Percentiles rank a stretch among this genome's conserved stretches.
phyloP scores from a whole-genome alignment of 2,797 vertebrate species.

The Fratercula arctica region DNA sequence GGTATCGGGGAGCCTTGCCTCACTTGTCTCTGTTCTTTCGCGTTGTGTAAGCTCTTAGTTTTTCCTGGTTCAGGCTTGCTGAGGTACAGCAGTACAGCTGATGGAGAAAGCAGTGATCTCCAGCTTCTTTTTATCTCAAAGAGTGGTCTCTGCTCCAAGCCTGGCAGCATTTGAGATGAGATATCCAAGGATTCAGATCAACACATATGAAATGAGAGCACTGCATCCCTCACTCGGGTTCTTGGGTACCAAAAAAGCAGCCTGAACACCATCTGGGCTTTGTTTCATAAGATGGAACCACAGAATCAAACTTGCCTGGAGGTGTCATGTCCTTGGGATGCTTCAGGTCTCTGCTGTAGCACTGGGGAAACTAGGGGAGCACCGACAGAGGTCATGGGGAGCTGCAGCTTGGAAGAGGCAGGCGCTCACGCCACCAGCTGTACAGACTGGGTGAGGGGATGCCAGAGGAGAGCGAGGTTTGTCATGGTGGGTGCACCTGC shows the following conservation, averaged over 20 bases:
- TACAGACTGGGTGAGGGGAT: neutral
- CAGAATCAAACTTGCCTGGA: neutral
- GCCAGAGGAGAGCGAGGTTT: neutral
- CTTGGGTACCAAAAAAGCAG: neutral
- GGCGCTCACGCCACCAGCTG: neutral
- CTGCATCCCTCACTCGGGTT: neutral
- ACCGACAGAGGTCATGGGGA: neutral
- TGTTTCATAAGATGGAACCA: neutral
- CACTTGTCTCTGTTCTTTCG: neutral
- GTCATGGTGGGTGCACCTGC: neutral
- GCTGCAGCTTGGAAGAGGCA: neutral
- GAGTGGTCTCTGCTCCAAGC: neutral
- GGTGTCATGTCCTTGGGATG: neutral
- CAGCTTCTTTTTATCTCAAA: neutral
- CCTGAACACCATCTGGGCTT: neutral
- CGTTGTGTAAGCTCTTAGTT: neutral
- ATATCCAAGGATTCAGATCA: neutral
- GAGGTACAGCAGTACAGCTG: neutral
- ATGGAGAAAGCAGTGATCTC: neutral
- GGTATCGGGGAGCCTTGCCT: neutral
- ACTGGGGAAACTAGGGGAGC: neutral
- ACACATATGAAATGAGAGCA: neutral
- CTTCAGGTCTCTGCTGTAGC: neutral
- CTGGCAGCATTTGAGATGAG: neutral
- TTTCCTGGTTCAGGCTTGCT: neutral